Conservation (phyloP, 2,797 vertebrate species). For the Adelosebastes latens region DNA sequence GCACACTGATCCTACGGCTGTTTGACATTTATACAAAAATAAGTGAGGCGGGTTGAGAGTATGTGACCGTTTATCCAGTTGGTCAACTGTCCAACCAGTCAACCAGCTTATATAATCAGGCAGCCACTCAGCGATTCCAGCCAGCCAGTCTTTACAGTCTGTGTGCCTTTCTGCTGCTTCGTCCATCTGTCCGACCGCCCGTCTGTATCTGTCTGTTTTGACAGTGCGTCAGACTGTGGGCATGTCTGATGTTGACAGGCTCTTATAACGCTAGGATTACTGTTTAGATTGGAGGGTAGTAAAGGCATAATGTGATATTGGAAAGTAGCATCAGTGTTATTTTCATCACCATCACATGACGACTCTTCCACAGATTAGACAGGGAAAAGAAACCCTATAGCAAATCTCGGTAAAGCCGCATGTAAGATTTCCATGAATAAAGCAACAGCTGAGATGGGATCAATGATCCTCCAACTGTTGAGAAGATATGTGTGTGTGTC, state of each 20-base stretch:
- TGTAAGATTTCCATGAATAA: background rate
- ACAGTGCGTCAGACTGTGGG: slow-evolving; percentile 31
- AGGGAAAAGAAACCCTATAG: background rate
- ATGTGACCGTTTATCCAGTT: slow-evolving; percentile 47
- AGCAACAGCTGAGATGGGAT: slow-evolving; percentile 1
- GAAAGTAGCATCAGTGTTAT: slow-evolving; percentile 12
- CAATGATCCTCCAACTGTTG: slow-evolving; percentile 1
- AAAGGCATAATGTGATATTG: background rate
- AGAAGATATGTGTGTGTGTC: background rate
- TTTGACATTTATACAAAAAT: slow-evolving; percentile 66
- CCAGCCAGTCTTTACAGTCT: slow-evolving; percentile 46
- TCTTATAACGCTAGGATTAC: slow-evolving; percentile 20
- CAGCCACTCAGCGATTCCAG: slow-evolving; percentile 49
- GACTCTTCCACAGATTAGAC: background rate
- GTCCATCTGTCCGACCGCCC: slow-evolving; percentile 63
- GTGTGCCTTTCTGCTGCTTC: slow-evolving; percentile 37
- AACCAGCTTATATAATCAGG: slow-evolving; percentile 61
- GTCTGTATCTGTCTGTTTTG: slow-evolving; percentile 55
- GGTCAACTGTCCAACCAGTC: slow-evolving; percentile 57
- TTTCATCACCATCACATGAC: slow-evolving; percentile 14
- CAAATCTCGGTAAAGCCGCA: slow-evolving; percentile 5
- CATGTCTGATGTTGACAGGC: slow-evolving; percentile 38
- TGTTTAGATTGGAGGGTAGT: slow-evolving; percentile 17
- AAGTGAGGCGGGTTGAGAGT: slow-evolving; percentile 41
- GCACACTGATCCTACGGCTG: slow-evolving; percentile 42